Evolutionary conservation across 2,797 vertebrate species (phyloP).

Genomic region (Zalophus californianus): DNA sequence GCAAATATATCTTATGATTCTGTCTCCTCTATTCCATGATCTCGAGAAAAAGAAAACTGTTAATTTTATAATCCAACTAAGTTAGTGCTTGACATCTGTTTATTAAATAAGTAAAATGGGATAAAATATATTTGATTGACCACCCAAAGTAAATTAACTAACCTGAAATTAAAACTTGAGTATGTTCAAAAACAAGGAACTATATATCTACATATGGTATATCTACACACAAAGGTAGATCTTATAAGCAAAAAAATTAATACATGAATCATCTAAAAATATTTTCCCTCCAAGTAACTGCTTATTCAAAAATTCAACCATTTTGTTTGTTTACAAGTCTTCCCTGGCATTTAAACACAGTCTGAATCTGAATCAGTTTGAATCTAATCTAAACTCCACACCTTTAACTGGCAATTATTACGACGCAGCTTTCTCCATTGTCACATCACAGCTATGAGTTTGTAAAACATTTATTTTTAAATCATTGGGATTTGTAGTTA

Average conservation of each 20-base stretch:
- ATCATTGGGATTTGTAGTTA: background rate
- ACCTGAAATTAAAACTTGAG: background rate
- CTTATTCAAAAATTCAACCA: background rate
- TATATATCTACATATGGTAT: background rate
- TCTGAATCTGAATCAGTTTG: background rate
- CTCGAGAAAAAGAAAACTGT: background rate
- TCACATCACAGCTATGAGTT: background rate
- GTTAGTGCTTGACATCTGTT: background rate
- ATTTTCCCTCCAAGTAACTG: background rate
- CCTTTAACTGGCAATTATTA: background rate
- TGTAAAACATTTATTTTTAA: conserved; percentile 49
- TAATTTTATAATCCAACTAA: background rate
- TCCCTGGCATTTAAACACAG: background rate
- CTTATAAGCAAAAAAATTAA: background rate
- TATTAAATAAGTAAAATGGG: background rate
- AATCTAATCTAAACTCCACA: background rate
- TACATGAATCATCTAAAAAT: background rate
- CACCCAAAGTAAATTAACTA: background rate
- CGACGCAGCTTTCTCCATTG: background rate
- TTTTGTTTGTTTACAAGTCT: background rate
- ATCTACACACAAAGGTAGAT: background rate
- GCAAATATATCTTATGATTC: background rate
- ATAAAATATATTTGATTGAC: conserved; percentile 14
- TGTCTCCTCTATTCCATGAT: background rate
- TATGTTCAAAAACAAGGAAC: background rate